phyloP scores from a whole-genome alignment of 2,113 vertebrate genomes.

The Tylochromis polylepis region DNA sequence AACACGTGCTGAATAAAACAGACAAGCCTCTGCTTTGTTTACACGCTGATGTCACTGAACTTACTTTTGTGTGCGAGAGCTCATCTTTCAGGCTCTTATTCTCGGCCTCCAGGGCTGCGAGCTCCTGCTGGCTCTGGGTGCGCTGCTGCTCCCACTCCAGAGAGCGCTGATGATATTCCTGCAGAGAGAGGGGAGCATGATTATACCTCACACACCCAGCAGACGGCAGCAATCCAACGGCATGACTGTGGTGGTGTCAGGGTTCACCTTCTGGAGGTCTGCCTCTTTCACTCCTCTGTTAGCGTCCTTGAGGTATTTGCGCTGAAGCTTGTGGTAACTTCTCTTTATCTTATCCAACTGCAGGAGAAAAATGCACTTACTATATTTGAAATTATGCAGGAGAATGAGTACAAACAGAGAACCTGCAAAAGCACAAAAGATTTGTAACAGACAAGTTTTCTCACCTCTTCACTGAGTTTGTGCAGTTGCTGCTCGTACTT shows the following conservation, averaged over 20 bases:
- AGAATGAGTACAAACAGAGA: neutral
- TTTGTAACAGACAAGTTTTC: neutral
- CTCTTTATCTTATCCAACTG: constrained; percentile 86
- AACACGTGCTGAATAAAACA: neutral
- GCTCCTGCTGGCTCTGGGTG: constrained; percentile 82
- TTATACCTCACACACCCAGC: neutral
- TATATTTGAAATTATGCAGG: neutral
- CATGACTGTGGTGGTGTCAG: constrained; percentile 28
- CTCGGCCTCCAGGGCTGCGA: constrained; percentile 82
- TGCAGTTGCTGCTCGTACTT: constrained; percentile 87
- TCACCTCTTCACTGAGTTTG: constrained; percentile 84
- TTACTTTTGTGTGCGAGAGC: constrained; percentile 81
- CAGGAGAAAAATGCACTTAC: neutral
- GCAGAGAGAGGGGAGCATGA: constrained; percentile 7
- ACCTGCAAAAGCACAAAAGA: neutral
- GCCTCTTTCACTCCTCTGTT: constrained; percentile 69
- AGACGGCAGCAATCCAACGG: neutral
- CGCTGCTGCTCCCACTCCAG: constrained; percentile 87
- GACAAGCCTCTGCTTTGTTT: neutral
- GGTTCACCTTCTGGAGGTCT: constrained; percentile 73
- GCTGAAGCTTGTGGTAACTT: constrained; percentile 91
- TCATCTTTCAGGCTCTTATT: constrained; percentile 83
- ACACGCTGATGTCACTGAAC: neutral
- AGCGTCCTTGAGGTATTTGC: constrained; percentile 76
- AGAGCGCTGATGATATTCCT: constrained; percentile 83